A percentile compares a stretch with the other conserved stretches of the same genome.
These are phyloP conservation scores for Alligator mississippiensis DNA, from an alignment of 2,113 vertebrate species.

Conservation along the genomic window DNA sequence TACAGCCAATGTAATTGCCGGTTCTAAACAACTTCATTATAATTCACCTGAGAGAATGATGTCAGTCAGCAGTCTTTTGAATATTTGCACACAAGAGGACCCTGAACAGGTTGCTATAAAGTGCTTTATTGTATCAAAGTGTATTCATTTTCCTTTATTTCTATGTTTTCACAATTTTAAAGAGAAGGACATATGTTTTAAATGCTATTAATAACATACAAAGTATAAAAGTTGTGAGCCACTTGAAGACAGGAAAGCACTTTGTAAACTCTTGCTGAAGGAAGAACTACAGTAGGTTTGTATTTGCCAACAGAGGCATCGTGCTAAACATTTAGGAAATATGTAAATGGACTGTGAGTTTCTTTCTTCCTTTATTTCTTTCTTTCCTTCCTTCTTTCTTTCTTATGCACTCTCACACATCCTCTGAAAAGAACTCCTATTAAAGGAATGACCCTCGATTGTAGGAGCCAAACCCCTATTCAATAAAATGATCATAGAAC, in stretches of 20 bases:
- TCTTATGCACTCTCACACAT: neutral
- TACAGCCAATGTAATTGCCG: neutral
- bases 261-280: neutral
- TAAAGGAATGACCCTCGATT: neutral
- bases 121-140: neutral
- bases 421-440: neutral
- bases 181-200: neutral
- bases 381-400: neutral
- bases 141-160: neutral
- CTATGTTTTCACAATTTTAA: neutral
- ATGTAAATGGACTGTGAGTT: neutral
- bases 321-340: neutral
- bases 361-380: neutral
- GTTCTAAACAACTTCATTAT: neutral
- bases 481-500: constrained; percentile 54
- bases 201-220: neutral
- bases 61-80: neutral
- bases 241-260: neutral
- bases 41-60: neutral
- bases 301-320: neutral
- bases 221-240: neutral
- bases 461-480: constrained; percentile 8
- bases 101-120: neutral
- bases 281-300: neutral
- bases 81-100: neutral